Conservation (phyloP, 2,888 invertebrate species). For the Aproaerema taeniolella region DNA sequence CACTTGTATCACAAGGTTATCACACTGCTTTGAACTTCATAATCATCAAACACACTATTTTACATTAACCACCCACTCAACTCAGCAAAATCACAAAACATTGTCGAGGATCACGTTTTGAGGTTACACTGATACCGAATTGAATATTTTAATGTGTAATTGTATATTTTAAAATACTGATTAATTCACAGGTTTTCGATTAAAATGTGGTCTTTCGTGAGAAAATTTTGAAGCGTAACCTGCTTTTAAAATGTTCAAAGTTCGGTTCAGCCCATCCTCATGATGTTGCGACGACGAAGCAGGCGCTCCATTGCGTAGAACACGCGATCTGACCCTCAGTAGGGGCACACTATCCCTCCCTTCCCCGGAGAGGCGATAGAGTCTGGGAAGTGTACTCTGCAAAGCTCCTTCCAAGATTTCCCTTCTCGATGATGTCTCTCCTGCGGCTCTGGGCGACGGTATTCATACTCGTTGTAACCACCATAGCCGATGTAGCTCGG, state of each 20-base stretch:
- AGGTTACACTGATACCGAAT: slow-evolving; percentile 4
- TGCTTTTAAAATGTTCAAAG: neutral
- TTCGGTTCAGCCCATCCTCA: slow-evolving; percentile 65
- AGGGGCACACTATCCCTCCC: slow-evolving; percentile 80
- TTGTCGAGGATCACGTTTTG: slow-evolving; percentile 2
- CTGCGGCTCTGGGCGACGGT: slow-evolving; percentile 30
- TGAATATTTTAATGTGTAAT: too few relatives aligned
- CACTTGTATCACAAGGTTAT: slow-evolving; percentile 64
- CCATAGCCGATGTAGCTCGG: slow-evolving; percentile 34
- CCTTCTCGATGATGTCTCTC: slow-evolving; percentile 45
- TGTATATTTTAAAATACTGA: too few relatives aligned
- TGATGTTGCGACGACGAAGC: slow-evolving; percentile 68
- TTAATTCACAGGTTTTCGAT: too few relatives aligned
- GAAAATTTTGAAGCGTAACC: neutral
- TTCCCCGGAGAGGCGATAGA: slow-evolving; percentile 70
- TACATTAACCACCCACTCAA: neutral
- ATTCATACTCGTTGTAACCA: slow-evolving; percentile 26
- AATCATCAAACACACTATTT: slow-evolving; percentile 10
- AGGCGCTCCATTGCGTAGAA: slow-evolving; percentile 73
- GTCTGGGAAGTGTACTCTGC: slow-evolving; percentile 80
- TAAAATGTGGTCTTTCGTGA: too few relatives aligned
- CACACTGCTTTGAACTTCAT: slow-evolving; percentile 29
- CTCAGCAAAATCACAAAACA: neutral
- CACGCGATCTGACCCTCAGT: slow-evolving; percentile 76
- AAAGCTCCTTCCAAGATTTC: slow-evolving; percentile 82